phyloP scores from a whole-genome alignment of 2,888 invertebrate genomes.

The Saturnia japonica region DNA sequence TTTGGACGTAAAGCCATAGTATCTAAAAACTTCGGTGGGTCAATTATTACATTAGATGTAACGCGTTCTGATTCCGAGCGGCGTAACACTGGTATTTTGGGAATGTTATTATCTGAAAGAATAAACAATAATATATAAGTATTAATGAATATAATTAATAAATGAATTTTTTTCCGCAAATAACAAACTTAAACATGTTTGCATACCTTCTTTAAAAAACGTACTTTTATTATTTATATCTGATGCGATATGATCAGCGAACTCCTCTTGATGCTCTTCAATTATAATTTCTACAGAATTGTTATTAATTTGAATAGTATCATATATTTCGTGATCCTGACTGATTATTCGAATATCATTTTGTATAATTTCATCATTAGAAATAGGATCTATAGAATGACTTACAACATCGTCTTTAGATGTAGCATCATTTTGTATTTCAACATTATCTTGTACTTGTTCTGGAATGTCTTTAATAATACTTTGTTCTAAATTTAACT shows the following conservation, averaged over 20 bases:
- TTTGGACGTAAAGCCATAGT: slow-evolving; percentile 91
- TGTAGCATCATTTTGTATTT: slow-evolving; percentile 56
- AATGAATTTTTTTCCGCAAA: background rate
- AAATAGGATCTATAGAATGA: slow-evolving; percentile 52
- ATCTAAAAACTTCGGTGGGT: slow-evolving; percentile 86
- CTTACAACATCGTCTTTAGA: slow-evolving; percentile 72
- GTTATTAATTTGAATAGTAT: slow-evolving; percentile 40
- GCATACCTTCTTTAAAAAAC: slow-evolving; percentile 45
- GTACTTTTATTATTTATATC: slow-evolving; percentile 24
- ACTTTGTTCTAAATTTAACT: slow-evolving; percentile 68
- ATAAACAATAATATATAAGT: slow-evolving; percentile 21
- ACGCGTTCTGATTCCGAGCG: slow-evolving; percentile 76
- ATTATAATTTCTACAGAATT: slow-evolving; percentile 7
- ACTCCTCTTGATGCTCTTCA: slow-evolving; percentile 28
- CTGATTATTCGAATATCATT: slow-evolving; percentile 45
- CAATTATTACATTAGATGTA: slow-evolving; percentile 63
- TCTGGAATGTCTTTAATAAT: slow-evolving; percentile 45
- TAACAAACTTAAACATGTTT: slow-evolving; percentile 12
- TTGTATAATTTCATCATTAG: slow-evolving; percentile 43
- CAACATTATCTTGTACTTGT: slow-evolving; percentile 36
- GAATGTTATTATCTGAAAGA: slow-evolving; percentile 72
- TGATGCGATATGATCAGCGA: slow-evolving; percentile 22
- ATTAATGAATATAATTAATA: background rate
- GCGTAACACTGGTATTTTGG: slow-evolving; percentile 67
- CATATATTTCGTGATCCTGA: slow-evolving; percentile 37